These are phyloP conservation scores for Nyctalus aviator DNA, from an alignment of 2,797 vertebrate genomes.

Conservation along the genomic window DNA sequence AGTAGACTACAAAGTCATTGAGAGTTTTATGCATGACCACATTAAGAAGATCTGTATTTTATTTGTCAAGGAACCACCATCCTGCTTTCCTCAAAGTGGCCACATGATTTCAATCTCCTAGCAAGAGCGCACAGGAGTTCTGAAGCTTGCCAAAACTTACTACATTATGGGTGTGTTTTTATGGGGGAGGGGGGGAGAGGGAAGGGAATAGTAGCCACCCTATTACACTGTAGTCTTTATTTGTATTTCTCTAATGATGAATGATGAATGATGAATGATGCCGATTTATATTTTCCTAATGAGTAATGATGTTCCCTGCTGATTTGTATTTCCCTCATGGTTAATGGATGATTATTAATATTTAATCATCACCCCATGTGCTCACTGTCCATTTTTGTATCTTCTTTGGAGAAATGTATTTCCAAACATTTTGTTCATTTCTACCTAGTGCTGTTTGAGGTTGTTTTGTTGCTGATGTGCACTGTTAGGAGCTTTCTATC, in stretches of 20 bases:
- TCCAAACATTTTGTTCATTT: not conserved
- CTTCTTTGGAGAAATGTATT: not conserved
- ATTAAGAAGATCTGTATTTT: not conserved
- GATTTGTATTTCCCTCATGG: not conserved
- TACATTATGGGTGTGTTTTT: not conserved
- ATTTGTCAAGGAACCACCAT: not conserved
- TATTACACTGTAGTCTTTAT: not conserved
- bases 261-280: too few relatives aligned
- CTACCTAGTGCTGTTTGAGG: not conserved
- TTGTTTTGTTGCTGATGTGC: not conserved
- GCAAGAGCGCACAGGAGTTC: not conserved
- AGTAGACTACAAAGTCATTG: not conserved
- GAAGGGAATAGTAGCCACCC: not conserved
- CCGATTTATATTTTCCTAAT: not conserved
- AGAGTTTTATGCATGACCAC: not conserved
- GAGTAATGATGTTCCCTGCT: too few relatives aligned
- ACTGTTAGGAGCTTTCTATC: not conserved
- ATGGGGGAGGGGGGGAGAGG: not conserved
- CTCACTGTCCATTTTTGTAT: not conserved
- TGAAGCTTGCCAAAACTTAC: not conserved
- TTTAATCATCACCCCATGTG: not conserved
- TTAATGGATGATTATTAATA: not conserved
- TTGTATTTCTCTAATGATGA: not conserved
- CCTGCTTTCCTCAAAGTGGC: not conserved
- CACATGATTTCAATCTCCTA: not conserved